phyloP scores from a whole-genome alignment of 2,797 vertebrate species.

The Takifugu ocellatus region DNA sequence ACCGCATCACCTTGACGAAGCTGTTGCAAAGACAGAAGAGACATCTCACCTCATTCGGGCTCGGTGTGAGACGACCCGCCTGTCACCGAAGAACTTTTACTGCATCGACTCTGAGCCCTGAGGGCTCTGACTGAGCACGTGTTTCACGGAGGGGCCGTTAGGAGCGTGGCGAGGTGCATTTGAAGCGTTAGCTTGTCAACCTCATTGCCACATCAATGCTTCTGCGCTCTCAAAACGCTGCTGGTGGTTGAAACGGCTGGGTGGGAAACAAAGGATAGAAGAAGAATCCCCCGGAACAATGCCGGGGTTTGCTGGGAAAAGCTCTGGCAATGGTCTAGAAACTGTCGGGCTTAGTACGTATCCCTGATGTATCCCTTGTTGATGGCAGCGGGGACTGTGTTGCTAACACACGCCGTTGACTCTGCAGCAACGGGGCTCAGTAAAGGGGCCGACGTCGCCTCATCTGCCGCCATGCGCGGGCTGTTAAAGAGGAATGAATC shows the following conservation, averaged over 20 bases:
- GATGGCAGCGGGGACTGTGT: slow-evolving; percentile 2
- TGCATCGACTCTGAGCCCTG: slow-evolving; percentile 35
- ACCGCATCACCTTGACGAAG: slow-evolving; percentile 8
- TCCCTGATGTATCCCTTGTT: slow-evolving; percentile 8
- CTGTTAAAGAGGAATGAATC: slow-evolving; percentile 71
- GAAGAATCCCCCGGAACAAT: background rate
- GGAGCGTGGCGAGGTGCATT: slow-evolving; percentile 38
- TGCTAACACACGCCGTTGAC: slow-evolving; percentile 56
- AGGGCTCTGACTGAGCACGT: slow-evolving; percentile 43
- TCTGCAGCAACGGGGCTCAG: slow-evolving; percentile 63
- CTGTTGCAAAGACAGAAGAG: slow-evolving; percentile 12
- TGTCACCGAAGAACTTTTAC: slow-evolving; percentile 30
- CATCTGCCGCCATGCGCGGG: slow-evolving; percentile 49
- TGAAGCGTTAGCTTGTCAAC: slow-evolving; percentile 54
- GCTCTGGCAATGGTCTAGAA: background rate
- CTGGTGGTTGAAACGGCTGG: slow-evolving; percentile 30
- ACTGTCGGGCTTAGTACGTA: background rate
- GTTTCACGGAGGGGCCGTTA: slow-evolving; percentile 37
- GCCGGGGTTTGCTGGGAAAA: background rate
- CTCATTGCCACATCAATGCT: slow-evolving; percentile 43
- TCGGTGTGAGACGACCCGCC: slow-evolving; percentile 7
- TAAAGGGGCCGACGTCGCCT: slow-evolving; percentile 59
- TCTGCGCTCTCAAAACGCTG: slow-evolving; percentile 35
- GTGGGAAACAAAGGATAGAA: background rate
- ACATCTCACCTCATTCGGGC: slow-evolving; percentile 8